Conservation (phyloP, 2,797 vertebrate genomes). For the Coregonus suidteri region DNA sequence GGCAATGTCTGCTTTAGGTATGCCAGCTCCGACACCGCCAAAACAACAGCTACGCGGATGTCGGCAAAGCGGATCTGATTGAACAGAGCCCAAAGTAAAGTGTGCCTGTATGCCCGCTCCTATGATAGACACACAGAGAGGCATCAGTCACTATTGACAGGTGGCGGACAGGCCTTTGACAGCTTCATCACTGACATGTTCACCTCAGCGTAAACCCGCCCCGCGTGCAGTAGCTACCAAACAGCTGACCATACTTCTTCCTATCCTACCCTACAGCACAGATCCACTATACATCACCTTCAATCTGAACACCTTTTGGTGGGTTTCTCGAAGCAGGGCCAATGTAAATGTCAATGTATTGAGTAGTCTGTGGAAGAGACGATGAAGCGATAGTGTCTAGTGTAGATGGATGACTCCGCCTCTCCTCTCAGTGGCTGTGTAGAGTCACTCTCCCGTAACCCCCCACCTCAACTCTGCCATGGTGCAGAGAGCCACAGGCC, state of each 20-base stretch:
- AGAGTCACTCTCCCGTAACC: neutral
- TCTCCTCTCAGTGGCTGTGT: neutral
- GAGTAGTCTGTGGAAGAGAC: conserved; percentile 56
- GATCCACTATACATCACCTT: conserved; percentile 58
- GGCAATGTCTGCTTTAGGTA: too few species aligned
- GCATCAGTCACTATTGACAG: conserved; percentile 62
- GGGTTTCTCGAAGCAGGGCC: conserved; percentile 40
- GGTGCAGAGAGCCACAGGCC: neutral
- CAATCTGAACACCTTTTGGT: conserved; percentile 67
- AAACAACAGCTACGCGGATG: too few species aligned
- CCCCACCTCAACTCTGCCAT: neutral
- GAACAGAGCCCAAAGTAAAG: too few species aligned
- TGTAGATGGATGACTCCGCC: conserved; percentile 38
- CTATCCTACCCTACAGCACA: neutral
- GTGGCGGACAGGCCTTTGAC: conserved; percentile 57
- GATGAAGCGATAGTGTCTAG: conserved; percentile 34
- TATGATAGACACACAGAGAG: neutral
- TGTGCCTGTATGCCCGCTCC: neutral
- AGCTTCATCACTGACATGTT: conserved; percentile 57
- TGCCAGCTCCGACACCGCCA: too few species aligned
- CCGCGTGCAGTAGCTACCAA: conserved; percentile 27
- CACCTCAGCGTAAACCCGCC: conserved; percentile 34
- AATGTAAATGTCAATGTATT: conserved; percentile 69
- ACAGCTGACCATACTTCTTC: conserved; percentile 52
- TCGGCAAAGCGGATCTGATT: too few species aligned